Base-by-base conservation (phyloP, 1,140 invertebrate species). In the Drosophila sturtevanti region DNA sequence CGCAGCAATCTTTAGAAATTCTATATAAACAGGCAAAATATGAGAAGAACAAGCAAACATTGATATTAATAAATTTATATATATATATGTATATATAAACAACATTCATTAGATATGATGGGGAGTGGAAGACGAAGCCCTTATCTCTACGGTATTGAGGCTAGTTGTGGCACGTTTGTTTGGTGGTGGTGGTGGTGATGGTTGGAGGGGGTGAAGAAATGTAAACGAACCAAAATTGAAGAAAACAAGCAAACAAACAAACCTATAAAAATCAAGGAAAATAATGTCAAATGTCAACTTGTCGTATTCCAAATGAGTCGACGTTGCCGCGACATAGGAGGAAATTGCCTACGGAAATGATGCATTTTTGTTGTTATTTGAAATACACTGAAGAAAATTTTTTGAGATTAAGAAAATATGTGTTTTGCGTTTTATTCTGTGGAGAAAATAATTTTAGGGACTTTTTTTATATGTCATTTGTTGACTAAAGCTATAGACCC, bases 201-300 rank as follows among this genome's bases (percentile, higher is more conserved):
- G 27, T 31, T 31, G 27, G 4, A 2, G 27, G 16, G 41, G 41
- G 41, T 14, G 7, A 48, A 24, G 27, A 52, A 21, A 37, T 70
- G 70, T 61, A 71, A 66, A 59, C 65, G 38, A 71, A 67, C 64
- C 64, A 37, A 24, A 74, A 59, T 70, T 48, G 38, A 68, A 54
- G 41, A 61, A 73, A 59, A 65, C 63, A 56, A 75, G 52, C 66
- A 65, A 68, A 61, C 52, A 60, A 56, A 56, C 71, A 44, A 68
- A 68, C 62, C 74, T 72, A 87, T 89, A 66, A 89, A 80, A 87
- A 87, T 82, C 72, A 82, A 75, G 54, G n/a, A 34, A 56, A 56
- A 56, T 61, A 77, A 87, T 82, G 84, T 87, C 72, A 87, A 82
- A 89, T 71, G 82, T 82, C 82, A 72, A 70, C 54, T 60, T 21